These are phyloP conservation scores for Lithophane semibrunnea DNA, from an alignment of 2,888 invertebrate species.

Conservation along the genomic window DNA sequence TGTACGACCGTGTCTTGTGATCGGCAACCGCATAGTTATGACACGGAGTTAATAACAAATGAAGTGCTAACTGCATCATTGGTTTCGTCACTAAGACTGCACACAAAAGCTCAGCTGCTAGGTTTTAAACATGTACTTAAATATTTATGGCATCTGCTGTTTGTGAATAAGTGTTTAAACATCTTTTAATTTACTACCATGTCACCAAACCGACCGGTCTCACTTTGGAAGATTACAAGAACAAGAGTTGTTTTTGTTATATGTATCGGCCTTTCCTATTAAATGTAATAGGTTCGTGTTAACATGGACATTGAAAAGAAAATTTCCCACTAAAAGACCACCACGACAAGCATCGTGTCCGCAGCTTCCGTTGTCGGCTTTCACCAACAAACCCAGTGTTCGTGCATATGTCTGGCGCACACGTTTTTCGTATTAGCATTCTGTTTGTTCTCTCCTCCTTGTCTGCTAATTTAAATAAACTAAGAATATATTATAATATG, in stretches of 20 bases:
- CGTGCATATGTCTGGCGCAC: conserved; percentile 30
- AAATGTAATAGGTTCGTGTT: background rate
- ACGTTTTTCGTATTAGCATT: conserved; percentile 46
- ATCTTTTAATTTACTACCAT: background rate
- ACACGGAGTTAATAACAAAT: conserved; percentile 34
- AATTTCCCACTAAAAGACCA: conserved; percentile 16
- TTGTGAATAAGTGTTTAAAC: background rate
- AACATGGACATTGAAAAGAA: background rate
- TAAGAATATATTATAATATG: conserved; percentile 53
- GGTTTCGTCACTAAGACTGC: background rate
- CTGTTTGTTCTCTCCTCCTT: conserved; percentile 35
- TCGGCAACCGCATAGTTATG: conserved; percentile 30
- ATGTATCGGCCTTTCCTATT: background rate
- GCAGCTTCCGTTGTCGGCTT: conserved; percentile 40
- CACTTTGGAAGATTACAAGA: background rate
- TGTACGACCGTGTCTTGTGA: conserved; percentile 49
- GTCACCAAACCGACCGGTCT: background rate
- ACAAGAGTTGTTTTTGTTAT: background rate
- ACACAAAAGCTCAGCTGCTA: background rate
- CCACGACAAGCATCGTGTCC: conserved; percentile 29
- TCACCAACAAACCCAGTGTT: conserved; percentile 25
- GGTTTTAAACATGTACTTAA: background rate
- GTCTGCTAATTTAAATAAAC: conserved; percentile 56
- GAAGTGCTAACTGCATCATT: conserved; percentile 6
- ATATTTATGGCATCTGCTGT: background rate